Evolutionary conservation across 2,888 invertebrate species (phyloP).

Genomic region (Nycteola revayana): DNA sequence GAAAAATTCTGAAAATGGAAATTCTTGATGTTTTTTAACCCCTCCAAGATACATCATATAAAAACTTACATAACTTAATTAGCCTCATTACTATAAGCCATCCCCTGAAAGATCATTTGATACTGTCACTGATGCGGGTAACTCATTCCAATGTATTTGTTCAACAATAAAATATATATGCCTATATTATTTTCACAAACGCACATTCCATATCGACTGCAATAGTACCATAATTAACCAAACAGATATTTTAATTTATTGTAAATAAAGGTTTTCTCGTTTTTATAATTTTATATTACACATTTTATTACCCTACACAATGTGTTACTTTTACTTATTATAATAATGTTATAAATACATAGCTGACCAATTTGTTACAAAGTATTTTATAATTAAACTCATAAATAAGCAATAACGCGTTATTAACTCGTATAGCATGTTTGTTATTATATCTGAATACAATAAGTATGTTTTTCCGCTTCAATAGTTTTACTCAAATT

Average conservation of each 20-base stretch:
- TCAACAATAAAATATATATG: slow-evolving; percentile 31
- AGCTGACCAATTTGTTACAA: slow-evolving; percentile 35
- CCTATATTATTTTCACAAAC: slow-evolving; percentile 30
- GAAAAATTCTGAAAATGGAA: too few species aligned
- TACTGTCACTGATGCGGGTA: slow-evolving; percentile 39
- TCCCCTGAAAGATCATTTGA: slow-evolving; percentile 8
- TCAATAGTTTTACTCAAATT: slow-evolving; percentile 3
- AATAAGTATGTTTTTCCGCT: slow-evolving; percentile 10
- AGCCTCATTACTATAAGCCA: too few species aligned
- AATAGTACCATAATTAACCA: slow-evolving; percentile 61
- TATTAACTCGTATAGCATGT: slow-evolving; percentile 17
- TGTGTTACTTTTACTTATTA: slow-evolving; percentile 17
- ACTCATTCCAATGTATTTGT: slow-evolving; percentile 54
- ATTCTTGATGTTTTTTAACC: too few species aligned
- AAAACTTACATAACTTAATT: too few species aligned
- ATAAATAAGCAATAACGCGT: slow-evolving; percentile 28
- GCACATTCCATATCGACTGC: slow-evolving; percentile 69
- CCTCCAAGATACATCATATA: too few species aligned
- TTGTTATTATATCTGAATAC: slow-evolving; percentile 13
- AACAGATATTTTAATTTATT: slow-evolving; percentile 33
- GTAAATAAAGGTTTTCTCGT: slow-evolving; percentile 28
- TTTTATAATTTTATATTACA: slow-evolving; percentile 31
- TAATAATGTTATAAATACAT: slow-evolving; percentile 10
- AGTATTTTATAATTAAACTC: slow-evolving; percentile 22
- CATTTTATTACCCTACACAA: slow-evolving; percentile 25